These are phyloP conservation scores for Ceramica pisi DNA, from an alignment of 2,888 invertebrate species.

Conservation along the genomic window DNA sequence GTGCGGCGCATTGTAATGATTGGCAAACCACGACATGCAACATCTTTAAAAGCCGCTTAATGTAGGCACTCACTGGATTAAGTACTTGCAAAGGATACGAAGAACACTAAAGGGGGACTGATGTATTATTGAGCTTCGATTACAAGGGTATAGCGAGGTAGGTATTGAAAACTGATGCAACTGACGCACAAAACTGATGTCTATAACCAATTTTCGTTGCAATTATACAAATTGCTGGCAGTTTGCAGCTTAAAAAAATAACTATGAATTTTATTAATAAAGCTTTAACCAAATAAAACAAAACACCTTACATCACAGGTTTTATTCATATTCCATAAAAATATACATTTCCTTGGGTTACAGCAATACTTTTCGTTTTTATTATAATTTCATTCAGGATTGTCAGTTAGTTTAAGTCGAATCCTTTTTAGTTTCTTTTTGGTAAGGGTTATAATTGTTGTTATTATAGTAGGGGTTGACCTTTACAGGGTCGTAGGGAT, in stretches of 20 bases:
- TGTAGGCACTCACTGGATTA: slow-evolving; percentile 5
- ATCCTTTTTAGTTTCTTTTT: slow-evolving; percentile 65
- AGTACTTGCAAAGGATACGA: slow-evolving; percentile 13
- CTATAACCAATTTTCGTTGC: not conserved
- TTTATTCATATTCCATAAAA: slow-evolving; percentile 40
- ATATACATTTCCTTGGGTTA: slow-evolving; percentile 20
- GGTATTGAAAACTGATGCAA: not conserved
- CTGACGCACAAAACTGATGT: not conserved
- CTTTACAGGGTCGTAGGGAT: slow-evolving; percentile 68
- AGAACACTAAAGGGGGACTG: not conserved
- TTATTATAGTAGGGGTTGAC: slow-evolving; percentile 67
- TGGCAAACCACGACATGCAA: slow-evolving; percentile 50
- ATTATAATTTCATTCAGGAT: not conserved
- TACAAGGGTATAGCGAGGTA: not conserved
- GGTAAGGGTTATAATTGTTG: slow-evolving; percentile 67
- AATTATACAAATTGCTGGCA: not conserved
- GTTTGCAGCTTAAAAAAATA: not conserved
- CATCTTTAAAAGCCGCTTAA: slow-evolving; percentile 48
- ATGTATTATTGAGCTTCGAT: slow-evolving; percentile 2
- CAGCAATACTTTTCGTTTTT: slow-evolving; percentile 15
- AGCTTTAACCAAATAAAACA: not conserved
- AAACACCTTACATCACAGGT: slow-evolving; percentile 39
- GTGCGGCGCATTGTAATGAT: slow-evolving; percentile 53
- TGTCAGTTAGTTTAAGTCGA: slow-evolving; percentile 22
- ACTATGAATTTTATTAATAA: not conserved